Conservation (phyloP, 2,113 vertebrate species). For the Scalopus aquaticus region DNA sequence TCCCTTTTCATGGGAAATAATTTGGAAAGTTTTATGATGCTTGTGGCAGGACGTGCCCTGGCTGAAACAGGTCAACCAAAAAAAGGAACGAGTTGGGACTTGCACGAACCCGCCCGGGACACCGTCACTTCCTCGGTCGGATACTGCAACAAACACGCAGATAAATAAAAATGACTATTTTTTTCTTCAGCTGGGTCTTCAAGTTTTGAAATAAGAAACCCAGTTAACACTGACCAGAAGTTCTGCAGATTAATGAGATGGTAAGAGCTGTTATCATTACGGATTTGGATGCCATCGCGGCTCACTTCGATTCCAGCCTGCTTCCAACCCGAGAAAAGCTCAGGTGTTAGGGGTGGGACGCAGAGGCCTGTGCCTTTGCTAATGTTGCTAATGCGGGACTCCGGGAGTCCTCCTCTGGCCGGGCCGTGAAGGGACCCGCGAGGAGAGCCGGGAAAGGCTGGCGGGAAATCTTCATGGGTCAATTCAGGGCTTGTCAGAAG, state of each 20-base stretch:
- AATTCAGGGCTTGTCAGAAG: background rate
- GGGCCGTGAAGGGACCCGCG: background rate
- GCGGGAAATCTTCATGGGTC: background rate
- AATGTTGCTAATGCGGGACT: background rate
- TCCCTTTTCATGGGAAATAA: background rate
- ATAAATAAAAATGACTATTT: background rate
- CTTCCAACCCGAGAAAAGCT: background rate
- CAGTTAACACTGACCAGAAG: background rate
- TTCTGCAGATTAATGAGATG: background rate
- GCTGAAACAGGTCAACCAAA: background rate
- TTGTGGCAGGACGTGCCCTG: background rate
- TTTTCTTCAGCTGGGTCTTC: background rate
- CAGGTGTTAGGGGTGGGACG: background rate
- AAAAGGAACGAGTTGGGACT: background rate
- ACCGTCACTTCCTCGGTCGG: too few species aligned
- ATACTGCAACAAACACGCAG: background rate
- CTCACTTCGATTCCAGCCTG: background rate
- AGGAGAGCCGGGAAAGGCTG: background rate
- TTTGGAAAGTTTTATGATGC: conserved; percentile 12
- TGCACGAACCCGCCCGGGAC: too few species aligned
- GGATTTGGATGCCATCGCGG: background rate
- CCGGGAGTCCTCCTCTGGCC: background rate
- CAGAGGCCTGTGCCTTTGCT: background rate
- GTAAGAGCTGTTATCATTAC: background rate
- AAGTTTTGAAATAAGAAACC: background rate